phyloP scores from a whole-genome alignment of 2,113 vertebrate genomes.

The Ondatra zibethicus region DNA sequence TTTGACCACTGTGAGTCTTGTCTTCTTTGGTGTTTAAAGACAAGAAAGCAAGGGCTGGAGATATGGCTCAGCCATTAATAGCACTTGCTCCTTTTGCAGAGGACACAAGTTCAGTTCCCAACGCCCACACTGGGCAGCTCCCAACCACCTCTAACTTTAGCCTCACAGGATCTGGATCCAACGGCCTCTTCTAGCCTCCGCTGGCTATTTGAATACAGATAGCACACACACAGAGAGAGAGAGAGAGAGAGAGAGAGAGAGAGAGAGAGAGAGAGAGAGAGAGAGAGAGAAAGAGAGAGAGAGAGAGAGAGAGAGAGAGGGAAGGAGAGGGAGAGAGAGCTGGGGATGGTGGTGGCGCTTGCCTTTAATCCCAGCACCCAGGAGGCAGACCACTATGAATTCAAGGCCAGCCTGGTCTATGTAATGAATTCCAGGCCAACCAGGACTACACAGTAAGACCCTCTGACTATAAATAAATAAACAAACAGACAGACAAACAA shows the following conservation, averaged over 20 bases:
- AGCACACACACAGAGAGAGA: not conserved
- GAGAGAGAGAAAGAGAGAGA: not conserved
- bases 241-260: not conserved
- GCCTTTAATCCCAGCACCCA: not conserved
- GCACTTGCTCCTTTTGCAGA: not conserved
- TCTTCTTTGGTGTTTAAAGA: not conserved
- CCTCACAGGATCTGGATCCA: not conserved
- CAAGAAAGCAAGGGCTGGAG: not conserved
- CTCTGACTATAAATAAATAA: not conserved
- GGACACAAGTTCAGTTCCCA: not conserved
- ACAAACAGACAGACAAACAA: no score
- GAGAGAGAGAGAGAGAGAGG: not conserved
- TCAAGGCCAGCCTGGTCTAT: not conserved
- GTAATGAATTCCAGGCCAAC: not conserved
- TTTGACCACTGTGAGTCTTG: not conserved
- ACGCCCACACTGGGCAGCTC: not conserved
- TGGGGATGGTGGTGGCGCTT: not conserved
- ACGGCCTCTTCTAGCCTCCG: not conserved
- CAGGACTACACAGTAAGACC: not conserved
- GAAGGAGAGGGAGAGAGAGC: not conserved
- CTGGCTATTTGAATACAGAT: not conserved
- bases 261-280: not conserved
- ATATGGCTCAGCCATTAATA: not conserved
- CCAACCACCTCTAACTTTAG: not conserved
- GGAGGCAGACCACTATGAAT: not conserved